phyloP scores from a whole-genome alignment of 2,888 invertebrate genomes.

The Troides aeacus region DNA sequence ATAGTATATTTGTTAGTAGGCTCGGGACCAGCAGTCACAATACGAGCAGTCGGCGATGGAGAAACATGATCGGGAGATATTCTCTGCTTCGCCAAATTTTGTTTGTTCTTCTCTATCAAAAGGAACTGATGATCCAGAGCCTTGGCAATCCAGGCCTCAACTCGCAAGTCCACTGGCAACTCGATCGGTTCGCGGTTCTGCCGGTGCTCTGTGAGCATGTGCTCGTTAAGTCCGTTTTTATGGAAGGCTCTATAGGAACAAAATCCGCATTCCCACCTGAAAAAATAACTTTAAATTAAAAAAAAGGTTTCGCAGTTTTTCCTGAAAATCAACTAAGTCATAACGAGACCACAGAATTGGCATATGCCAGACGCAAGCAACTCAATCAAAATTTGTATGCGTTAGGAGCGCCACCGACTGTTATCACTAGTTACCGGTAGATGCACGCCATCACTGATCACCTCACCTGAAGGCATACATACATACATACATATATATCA shows the following conservation, averaged over 20 bases:
- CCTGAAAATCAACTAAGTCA: no score
- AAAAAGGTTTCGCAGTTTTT: no score
- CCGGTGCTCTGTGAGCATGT: slow-evolving; percentile 74
- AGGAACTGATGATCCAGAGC: slow-evolving; percentile 55
- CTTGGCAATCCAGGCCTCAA: slow-evolving; percentile 77
- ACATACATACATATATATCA: no score
- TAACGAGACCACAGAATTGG: no score
- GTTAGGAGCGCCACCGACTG: no score
- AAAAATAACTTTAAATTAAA: slow-evolving; percentile 30
- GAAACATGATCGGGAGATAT: slow-evolving; percentile 36
- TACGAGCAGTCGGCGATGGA: slow-evolving; percentile 16
- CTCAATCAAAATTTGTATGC: no score
- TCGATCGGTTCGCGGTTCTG: slow-evolving; percentile 54
- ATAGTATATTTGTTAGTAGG: slow-evolving; percentile 22
- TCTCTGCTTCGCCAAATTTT: slow-evolving; percentile 50
- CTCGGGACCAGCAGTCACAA: neutral
- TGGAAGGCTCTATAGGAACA: slow-evolving; percentile 82
- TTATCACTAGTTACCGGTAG: no score
- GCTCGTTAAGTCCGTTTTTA: slow-evolving; percentile 74
- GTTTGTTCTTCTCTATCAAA: slow-evolving; percentile 49
- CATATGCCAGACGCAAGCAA: no score
- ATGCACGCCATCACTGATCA: neutral
- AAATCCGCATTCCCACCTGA: slow-evolving; percentile 80
- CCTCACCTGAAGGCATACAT: no score
- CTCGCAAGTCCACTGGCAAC: slow-evolving; percentile 60